These are phyloP conservation scores for Allophyes oxyacanthae DNA, from an alignment of 2,888 invertebrate species.

Conservation along the genomic window DNA sequence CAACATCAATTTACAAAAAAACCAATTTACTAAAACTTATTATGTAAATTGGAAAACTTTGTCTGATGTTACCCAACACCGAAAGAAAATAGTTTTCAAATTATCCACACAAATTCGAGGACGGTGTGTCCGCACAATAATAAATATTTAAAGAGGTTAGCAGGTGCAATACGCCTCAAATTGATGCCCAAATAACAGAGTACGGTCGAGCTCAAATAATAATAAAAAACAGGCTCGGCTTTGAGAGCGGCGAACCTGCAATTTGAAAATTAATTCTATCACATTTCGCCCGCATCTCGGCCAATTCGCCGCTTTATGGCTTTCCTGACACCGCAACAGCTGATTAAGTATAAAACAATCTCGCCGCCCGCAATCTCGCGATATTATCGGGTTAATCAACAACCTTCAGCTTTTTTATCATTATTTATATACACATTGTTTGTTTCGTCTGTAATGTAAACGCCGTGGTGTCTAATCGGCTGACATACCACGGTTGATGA, in stretches of 20 bases:
- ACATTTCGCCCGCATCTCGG: conserved; percentile 75
- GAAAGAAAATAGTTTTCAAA: conserved; percentile 69
- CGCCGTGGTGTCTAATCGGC: conserved; percentile 9
- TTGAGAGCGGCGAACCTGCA: conserved; percentile 75
- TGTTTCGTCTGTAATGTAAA: conserved; percentile 48
- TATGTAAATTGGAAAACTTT: conserved; percentile 54
- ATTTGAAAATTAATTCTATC: conserved; percentile 85
- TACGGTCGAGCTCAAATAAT: conserved; percentile 73
- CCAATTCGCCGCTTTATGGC: conserved; percentile 73
- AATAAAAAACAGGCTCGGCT: conserved; percentile 71
- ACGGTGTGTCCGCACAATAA: conserved; percentile 72
- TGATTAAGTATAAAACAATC: conserved; percentile 77
- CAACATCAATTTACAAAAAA: conserved; percentile 31
- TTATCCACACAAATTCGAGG: conserved; percentile 67
- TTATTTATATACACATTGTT: conserved; percentile 60
- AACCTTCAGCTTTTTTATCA: conserved; percentile 60
- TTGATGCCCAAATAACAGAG: conserved; percentile 83
- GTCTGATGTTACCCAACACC: conserved; percentile 57
- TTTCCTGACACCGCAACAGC: conserved; percentile 77
- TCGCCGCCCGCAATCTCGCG: conserved; percentile 69
- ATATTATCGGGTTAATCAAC: conserved; percentile 75
- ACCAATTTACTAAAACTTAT: conserved; percentile 24
- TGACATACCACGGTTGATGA: conserved; percentile 8
- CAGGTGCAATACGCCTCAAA: conserved; percentile 83
- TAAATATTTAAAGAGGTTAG: conserved; percentile 85